phyloP scores from a whole-genome alignment of 2,888 invertebrate genomes.

The Lymantria dispar region DNA sequence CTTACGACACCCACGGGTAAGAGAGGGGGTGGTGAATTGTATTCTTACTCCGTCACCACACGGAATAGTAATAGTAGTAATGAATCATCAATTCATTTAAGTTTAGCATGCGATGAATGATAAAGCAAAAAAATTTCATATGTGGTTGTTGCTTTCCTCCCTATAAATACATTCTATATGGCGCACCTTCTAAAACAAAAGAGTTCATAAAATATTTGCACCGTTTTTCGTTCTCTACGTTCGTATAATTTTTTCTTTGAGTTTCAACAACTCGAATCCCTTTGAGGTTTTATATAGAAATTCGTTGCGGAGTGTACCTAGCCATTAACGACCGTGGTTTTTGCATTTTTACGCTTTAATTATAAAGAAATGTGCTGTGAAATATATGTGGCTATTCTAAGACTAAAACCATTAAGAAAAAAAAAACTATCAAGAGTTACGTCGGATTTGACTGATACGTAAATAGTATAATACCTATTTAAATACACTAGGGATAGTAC shows the following conservation, averaged over 20 bases:
- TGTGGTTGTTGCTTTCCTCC: slow-evolving; percentile 1
- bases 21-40: too few species aligned
- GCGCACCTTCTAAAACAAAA: slow-evolving; percentile 17
- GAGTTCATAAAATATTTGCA: slow-evolving; percentile 35
- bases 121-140: slow-evolving; percentile 18
- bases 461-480: too few species aligned
- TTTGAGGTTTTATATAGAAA: slow-evolving; percentile 38
- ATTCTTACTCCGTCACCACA: too few species aligned
- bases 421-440: too few species aligned
- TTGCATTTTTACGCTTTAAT: not conserved
- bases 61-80: too few species aligned
- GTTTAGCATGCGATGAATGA: slow-evolving; percentile 13
- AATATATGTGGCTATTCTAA: too few species aligned
- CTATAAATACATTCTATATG: not conserved
- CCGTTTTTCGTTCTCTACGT: slow-evolving; percentile 16
- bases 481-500: too few species aligned
- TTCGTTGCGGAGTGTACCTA: slow-evolving; percentile 17
- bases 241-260: slow-evolving; percentile 29
- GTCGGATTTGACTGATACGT: too few species aligned
- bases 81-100: too few species aligned
- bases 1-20: too few species aligned
- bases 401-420: too few species aligned
- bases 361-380: not conserved
- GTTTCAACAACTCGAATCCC: slow-evolving; percentile 26
- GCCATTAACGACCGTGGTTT: slow-evolving; percentile 11